These are phyloP conservation scores for Triplophysa dalaica DNA, from an alignment of 2,113 vertebrate genomes.

Conservation along the genomic window DNA sequence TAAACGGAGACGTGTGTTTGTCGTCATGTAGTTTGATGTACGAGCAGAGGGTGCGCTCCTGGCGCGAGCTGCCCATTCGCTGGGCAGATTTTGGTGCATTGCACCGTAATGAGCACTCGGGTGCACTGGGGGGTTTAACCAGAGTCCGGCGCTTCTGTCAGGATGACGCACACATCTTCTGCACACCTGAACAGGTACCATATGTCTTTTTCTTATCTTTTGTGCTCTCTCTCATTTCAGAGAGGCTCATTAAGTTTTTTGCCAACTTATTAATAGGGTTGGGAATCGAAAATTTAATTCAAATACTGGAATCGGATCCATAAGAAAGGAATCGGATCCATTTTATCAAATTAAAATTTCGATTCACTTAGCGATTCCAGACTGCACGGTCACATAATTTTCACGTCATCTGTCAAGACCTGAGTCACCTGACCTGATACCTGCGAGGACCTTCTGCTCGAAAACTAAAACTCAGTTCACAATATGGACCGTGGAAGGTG, in stretches of 20 bases:
- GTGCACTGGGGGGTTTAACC: constrained; percentile 82
- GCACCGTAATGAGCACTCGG: constrained; percentile 87
- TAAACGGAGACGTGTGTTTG: background rate
- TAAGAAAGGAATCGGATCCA: no score
- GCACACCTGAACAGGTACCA: constrained; percentile 82
- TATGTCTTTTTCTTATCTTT: background rate
- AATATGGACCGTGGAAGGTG: no score
- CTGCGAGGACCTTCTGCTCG: no score
- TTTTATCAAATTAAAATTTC: no score
- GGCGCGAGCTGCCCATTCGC: constrained; percentile 89
- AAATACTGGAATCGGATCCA: no score
- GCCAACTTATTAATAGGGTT: background rate
- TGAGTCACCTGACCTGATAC: no score
- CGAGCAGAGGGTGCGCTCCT: constrained; percentile 86
- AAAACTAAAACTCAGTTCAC: no score
- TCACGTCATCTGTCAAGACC: no score
- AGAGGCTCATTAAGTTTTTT: no score
- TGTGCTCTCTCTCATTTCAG: background rate
- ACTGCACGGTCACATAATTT: no score
- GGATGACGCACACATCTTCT: constrained; percentile 92
- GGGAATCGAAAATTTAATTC: no score
- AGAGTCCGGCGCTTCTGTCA: constrained; percentile 87
- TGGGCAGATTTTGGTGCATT: constrained; percentile 90
- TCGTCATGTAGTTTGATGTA: constrained; percentile 83
- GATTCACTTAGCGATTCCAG: no score